A percentile compares a stretch with the other conserved stretches of the same genome.
These are phyloP conservation scores for Serranus cabrilla DNA, from an alignment of 2,797 vertebrate genomes.

Conservation along the genomic window DNA sequence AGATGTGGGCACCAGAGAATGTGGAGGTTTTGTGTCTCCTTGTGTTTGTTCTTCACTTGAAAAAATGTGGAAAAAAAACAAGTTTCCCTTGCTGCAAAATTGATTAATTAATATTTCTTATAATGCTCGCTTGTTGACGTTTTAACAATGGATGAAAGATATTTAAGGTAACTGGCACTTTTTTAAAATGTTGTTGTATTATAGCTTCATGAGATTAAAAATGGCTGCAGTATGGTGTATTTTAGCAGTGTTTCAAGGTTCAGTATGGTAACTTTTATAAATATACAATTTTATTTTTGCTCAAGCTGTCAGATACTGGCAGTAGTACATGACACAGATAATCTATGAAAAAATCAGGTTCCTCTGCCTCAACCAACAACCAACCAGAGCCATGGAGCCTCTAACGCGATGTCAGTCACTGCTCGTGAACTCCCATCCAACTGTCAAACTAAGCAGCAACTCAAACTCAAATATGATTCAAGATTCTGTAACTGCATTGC, in stretches of 20 bases:
- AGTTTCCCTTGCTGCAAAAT: conserved; percentile 7
- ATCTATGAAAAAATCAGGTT: neutral
- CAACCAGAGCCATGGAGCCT: neutral
- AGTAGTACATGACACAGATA: too few relatives aligned
- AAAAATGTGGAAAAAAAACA: neutral
- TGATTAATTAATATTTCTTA: neutral
- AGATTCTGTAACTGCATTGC: neutral
- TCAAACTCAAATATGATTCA: neutral
- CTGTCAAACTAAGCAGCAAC: neutral
- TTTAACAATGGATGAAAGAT: neutral
- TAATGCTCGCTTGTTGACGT: neutral
- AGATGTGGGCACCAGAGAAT: neutral
- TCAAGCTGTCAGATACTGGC: too few relatives aligned
- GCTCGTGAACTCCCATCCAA: neutral
- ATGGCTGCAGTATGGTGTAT: too few relatives aligned
- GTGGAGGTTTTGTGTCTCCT: neutral
- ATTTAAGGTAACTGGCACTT: neutral
- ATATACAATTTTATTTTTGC: too few relatives aligned
- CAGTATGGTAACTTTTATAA: too few relatives aligned
- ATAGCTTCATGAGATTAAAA: neutral
- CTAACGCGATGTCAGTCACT: neutral
- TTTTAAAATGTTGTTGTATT: neutral
- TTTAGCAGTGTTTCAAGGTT: neutral
- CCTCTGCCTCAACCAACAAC: neutral
- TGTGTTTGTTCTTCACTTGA: neutral